Base-by-base conservation (phyloP, 1,140 invertebrate species). In the Eufriesea mexicana region DNA sequence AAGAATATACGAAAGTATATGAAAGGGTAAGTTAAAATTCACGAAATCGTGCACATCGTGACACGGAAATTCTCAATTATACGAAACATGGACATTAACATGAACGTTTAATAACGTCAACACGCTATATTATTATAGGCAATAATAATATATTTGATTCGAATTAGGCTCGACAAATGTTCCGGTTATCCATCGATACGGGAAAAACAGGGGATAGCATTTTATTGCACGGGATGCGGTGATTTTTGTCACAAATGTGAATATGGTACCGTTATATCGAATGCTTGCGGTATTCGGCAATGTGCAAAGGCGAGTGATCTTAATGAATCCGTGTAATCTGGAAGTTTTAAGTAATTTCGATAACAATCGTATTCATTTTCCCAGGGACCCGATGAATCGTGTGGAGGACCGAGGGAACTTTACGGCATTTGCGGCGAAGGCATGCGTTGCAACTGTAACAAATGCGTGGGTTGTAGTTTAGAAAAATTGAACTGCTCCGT, bases 371-470 rank as follows among this genome's bases (percentile, higher is more conserved):
- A 12, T 61, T 61, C 77, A 2, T 25, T 67, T 75, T 86, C 79
- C 14, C 80, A 95, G 95, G 95, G 95, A 61, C 95, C 95, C 9
- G 95, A 94, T 28, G 92, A 95, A 55, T 79, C 87, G 49, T 95
- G 95, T 83, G 95, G 95, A 8, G 95, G 95, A 12, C 86, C 84
- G 0, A 87, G 88, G 12, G 90, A 94, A 67, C 82, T 91, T 18
- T 92, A 92, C 25, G 95, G 95, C 8, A 84, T 87, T 1, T 96
- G 95, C 84, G 95, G 94, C 61, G 95, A 95, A 7, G 95, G 95
- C 45, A 90, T 95, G 91, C 92, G 91, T 81, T 96, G 95, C 83
- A 88, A 89, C 68, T 93, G 95, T 84, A 92, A 94, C 55, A 91
- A 88, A 75, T 95, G 95, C 88, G 89, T 90, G 42, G 95, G 95